Conservation (phyloP, 2,113 vertebrate genomes). For the Heptranchias perlo region DNA sequence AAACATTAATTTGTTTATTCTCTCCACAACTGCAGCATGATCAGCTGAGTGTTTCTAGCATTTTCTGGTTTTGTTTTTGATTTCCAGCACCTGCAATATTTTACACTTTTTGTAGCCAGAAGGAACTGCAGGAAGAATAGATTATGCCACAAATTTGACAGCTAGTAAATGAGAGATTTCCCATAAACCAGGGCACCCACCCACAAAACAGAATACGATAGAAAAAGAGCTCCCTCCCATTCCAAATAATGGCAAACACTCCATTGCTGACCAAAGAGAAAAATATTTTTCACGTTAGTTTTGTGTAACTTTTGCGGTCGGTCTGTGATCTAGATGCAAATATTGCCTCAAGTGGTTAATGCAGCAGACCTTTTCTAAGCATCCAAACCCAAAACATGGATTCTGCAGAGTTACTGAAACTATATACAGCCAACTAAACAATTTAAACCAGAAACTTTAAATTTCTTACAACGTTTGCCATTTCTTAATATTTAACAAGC, state of each 20-base stretch:
- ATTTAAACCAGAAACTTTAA: neutral
- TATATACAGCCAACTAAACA: neutral
- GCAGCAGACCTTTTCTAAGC: neutral
- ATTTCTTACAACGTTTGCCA: neutral
- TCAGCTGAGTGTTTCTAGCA: neutral
- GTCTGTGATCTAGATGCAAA: neutral
- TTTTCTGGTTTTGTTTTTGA: neutral
- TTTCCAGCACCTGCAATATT: neutral
- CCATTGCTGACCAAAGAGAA: neutral
- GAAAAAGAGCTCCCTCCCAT: neutral
- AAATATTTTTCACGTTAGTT: neutral
- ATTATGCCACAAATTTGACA: neutral
- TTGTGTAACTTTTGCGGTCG: no score
- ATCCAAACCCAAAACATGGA: neutral
- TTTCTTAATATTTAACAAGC: neutral
- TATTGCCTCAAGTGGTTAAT: neutral
- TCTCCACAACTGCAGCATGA: neutral
- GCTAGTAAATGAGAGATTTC: neutral
- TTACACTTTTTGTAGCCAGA: no score
- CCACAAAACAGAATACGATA: neutral
- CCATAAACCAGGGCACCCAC: neutral
- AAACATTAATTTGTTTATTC: neutral
- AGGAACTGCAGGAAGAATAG: neutral
- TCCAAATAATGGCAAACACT: neutral
- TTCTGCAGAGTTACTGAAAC: neutral